Evolutionary conservation across 2,113 vertebrate genomes (phyloP).

Genomic region (Herpailurus yagouaroundi): DNA sequence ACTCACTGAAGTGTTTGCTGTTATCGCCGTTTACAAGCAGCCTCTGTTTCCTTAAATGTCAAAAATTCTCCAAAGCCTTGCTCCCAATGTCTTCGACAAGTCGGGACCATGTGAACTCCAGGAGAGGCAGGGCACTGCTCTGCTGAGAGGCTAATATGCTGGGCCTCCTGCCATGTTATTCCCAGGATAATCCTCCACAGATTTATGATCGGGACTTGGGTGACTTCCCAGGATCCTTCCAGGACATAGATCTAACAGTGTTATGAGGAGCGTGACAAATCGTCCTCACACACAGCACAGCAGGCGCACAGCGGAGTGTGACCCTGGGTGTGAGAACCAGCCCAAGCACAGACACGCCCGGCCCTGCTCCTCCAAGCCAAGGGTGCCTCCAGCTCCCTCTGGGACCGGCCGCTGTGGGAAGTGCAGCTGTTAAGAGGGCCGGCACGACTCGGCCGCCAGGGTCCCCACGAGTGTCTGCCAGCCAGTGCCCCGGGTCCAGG

Average conservation of each 20-base stretch:
- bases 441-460: neutral
- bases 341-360: rapidly evolving
- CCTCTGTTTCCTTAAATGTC: neutral
- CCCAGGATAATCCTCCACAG: neutral
- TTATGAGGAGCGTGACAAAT: neutral
- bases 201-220: constrained; percentile 25
- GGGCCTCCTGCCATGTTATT: neutral
- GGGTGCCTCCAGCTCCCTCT: no score
- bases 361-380: neutral
- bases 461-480: rapidly evolving
- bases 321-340: neutral
- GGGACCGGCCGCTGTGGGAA: no score
- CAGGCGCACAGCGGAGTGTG: neutral
- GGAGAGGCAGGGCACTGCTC: rapidly evolving
- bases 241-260: neutral
- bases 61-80: neutral
- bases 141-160: rapidly evolving
- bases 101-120: neutral
- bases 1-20: neutral
- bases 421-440: rapidly evolving
- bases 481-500: neutral
- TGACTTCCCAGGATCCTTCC: neutral
- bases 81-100: no score
- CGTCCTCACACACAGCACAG: neutral
- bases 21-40: neutral